Evolutionary conservation across 2,797 vertebrate genomes (phyloP), one percentile per base, ranked within the genome.

Genomic region (Tangara arthus): DNA sequence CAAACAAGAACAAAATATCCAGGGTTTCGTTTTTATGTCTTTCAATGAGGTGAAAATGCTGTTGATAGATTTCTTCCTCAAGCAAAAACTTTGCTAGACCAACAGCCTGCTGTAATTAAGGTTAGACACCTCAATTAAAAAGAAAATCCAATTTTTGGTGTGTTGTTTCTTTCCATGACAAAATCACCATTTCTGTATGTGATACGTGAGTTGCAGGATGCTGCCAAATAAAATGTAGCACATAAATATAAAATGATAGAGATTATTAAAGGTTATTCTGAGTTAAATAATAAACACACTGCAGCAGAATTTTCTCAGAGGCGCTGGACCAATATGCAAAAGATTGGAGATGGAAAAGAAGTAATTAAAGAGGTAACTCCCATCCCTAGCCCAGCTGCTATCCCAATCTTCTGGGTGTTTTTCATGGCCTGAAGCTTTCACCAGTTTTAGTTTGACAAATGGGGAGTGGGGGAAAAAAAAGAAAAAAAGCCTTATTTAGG

Each of bases 111-210:
- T 84, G 91, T 95, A 96, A 96, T 95, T 94, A 96, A 95, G 92
- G 96, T 97, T 97, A 95, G 94, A 89, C 95, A 95, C 90, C 90
- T 95, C 93, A 95, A 94, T 95, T 95, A 95, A 90, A 90, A 57
- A 85, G 57, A 39, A 90, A 93, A 85, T 64, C 39, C 81, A 89
- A 64, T 47, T 94, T 71, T 70, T 53, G 41, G 52, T 35, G 22
- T 60, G 79, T 80, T 92, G 73, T 65, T 93, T 64, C 42, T 61
- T 79, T 68, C 53, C 2, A 7, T 39, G 27, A 78, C 44, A 87
- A 52, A 87, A 66, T 49, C 13, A 4, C n/a, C 24, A 2, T 15
- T 70, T 69, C 63, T 60, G 28, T 37, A 16, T 6, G 35, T 32
- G 70, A 79, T 41, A 70, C 19, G 8, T n/a, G 72, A 91, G 64